Evolutionary conservation across 2,888 invertebrate genomes (phyloP).

Genomic region (Tenodera sinensis): DNA sequence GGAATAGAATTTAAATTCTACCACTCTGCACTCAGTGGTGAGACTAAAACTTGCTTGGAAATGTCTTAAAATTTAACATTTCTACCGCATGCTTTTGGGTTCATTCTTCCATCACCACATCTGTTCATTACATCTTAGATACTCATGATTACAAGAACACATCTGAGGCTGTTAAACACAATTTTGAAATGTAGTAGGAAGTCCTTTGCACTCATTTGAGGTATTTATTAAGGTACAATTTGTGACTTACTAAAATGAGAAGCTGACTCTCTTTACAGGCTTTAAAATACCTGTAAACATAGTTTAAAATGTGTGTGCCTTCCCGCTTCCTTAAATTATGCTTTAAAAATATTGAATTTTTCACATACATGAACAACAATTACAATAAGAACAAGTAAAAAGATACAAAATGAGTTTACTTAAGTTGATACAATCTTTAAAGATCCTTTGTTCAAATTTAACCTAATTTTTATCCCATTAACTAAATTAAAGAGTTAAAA

Average conservation of each 20-base stretch:
- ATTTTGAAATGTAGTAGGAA: too few species aligned
- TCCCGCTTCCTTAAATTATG: not conserved
- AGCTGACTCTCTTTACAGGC: not conserved
- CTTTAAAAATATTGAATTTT: not conserved
- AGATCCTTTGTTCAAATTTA: not conserved
- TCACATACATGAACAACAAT: not conserved
- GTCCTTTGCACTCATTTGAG: not conserved
- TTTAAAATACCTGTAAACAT: not conserved
- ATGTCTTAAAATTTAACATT: too few species aligned
- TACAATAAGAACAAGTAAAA: not conserved
- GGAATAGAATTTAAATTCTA: too few species aligned
- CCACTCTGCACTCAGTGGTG: too few species aligned
- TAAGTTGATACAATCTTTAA: not conserved
- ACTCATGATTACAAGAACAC: too few species aligned
- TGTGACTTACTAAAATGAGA: not conserved
- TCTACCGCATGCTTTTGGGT: too few species aligned
- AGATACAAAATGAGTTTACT: not conserved
- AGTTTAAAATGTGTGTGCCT: not conserved
- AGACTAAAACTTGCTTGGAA: too few species aligned
- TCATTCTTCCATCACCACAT: too few species aligned
- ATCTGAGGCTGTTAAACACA: too few species aligned
- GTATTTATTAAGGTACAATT: not conserved
- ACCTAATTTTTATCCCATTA: not conserved
- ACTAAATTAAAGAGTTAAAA: not conserved
- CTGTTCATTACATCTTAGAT: too few species aligned